phyloP scores from a whole-genome alignment of 2,113 vertebrate genomes.

The Mustelus asterias region DNA sequence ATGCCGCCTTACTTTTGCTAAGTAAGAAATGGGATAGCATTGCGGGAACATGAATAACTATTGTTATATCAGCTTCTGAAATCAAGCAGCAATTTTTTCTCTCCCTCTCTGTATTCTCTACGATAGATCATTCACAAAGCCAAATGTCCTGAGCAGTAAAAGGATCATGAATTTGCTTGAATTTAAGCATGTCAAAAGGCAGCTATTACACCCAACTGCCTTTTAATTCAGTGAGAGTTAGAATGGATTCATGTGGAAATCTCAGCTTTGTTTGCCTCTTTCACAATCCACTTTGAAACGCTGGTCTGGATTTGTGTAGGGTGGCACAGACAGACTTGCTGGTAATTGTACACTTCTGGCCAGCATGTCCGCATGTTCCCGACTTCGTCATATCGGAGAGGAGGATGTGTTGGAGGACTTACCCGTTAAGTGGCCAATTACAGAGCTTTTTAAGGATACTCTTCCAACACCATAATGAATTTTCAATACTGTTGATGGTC shows the following conservation, averaged over 20 bases:
- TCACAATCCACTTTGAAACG: background rate
- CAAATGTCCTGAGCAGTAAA: background rate
- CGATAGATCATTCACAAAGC: background rate
- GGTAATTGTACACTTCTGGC: no score
- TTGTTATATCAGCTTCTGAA: background rate
- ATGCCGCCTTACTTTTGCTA: no score
- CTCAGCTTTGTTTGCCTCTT: background rate
- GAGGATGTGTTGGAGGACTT: no score
- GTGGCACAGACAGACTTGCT: no score
- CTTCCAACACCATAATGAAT: no score
- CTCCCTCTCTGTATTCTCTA: background rate
- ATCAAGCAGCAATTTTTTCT: background rate
- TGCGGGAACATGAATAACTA: background rate
- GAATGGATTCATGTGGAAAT: background rate
- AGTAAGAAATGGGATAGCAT: background rate
- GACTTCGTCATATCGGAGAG: no score
- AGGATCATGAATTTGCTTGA: background rate
- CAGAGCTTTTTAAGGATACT: no score
- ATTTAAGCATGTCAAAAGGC: background rate
- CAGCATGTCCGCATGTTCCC: no score
- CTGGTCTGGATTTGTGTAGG: no score
- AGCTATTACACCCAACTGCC: background rate
- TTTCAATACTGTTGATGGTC: no score
- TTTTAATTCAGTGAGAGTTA: background rate
- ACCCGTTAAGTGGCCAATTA: no score